Evolutionary conservation across 2,113 vertebrate genomes (phyloP).

Genomic region (Chaenogobius annularis): DNA sequence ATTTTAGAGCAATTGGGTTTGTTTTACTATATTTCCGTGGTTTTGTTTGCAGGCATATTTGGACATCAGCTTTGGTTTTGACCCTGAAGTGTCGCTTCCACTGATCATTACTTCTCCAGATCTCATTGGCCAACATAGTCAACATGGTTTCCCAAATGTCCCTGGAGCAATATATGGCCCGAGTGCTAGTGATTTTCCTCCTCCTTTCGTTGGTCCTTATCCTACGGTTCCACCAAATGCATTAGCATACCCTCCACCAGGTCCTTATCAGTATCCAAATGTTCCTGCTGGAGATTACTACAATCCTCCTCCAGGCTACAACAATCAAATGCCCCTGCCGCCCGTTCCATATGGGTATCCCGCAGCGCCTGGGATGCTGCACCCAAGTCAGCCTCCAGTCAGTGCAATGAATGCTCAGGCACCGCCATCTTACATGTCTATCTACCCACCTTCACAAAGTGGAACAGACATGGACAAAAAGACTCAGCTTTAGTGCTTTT

Average conservation of each 20-base stretch:
- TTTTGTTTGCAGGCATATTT: conserved; percentile 61
- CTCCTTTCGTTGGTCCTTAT: conserved; percentile 11
- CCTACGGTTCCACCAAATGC: conserved; percentile 4
- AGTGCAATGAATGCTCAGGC: conserved; percentile 24
- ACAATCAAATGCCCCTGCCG: conserved; percentile 26
- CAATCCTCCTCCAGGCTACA: conserved; percentile 3
- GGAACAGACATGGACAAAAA: neutral
- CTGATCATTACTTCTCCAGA: conserved; percentile 49
- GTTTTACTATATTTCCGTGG: neutral
- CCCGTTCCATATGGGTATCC: neutral
- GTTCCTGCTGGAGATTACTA: neutral
- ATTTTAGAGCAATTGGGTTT: neutral
- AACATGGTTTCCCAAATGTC: conserved; percentile 7
- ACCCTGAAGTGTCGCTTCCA: conserved; percentile 62
- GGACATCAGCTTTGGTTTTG: conserved; percentile 62
- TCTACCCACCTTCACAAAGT: conserved; percentile 12
- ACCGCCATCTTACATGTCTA: conserved; percentile 29
- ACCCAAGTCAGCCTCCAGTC: conserved; percentile 2
- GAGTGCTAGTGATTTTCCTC: conserved; percentile 35
- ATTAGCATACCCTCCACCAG: conserved; percentile 19
- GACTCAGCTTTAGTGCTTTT: neutral
- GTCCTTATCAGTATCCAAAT: conserved; percentile 13
- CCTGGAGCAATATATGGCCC: conserved; percentile 5
- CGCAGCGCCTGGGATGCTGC: neutral
- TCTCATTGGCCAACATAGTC: neutral